Base-by-base conservation (phyloP, 64 coral and sea anemone genomes). In the Porites australiensis region DNA sequence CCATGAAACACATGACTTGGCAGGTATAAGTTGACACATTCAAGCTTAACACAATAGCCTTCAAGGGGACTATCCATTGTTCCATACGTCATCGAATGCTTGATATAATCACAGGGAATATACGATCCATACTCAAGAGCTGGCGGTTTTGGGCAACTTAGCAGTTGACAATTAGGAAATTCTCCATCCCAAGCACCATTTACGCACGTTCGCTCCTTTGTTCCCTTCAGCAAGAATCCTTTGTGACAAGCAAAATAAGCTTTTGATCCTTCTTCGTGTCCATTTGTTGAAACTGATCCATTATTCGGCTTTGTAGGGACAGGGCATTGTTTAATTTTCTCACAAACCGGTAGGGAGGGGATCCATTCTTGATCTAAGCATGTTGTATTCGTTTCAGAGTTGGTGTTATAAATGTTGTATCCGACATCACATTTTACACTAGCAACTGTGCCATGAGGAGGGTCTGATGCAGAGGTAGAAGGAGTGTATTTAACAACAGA, bases 41-140 rank as follows among this genome's bases (percentile, higher is more conserved):
- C 10, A 66, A 90, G 44, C 80, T 90, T 90, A 9, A 90, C 75
- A 62, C 88, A 90, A 61, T 80, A 90, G 15, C 88, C 88, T 54
- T 90, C 46, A 13, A 90, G 64, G 13, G 88, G 88, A 67, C 4
- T 20, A 12, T 53, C 3, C 37, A 54, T 37, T 80, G 88, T 90
- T 2, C 88, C 88, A 90, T 69, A 80, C n/a, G 61, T 79, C 22
- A n/a, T 67, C 0, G 88, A 14, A 70, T 90, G 44, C 0, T 64
- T 90, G 45, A 90, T 79, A 50, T 90, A 65, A 22, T 51, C 44
- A 65, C 88, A 90, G 13, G 88, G 59, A 69, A 18, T 18, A 16
- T 49, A 90, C 16, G 4, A 2, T 8, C 88, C 88, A 44, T 90
- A 51, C 27, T 69, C 49, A 51, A 64, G n/a, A 54, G 0, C 20